Evolutionary conservation across 2,888 invertebrate species (phyloP), one percentile per base, ranked within the genome.

Genomic region (Leptopterna dolabrata): DNA sequence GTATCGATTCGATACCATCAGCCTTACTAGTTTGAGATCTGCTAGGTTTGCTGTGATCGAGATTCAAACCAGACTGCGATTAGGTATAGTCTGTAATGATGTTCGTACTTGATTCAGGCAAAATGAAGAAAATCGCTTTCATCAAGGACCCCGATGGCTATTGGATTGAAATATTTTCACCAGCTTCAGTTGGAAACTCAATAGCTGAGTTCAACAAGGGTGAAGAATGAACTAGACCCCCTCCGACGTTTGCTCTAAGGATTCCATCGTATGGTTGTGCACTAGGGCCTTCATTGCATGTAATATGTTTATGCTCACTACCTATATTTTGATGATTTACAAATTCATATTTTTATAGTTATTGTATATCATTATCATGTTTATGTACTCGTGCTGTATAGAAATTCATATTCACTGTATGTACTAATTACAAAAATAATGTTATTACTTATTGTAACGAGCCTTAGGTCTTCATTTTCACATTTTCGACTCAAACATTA

Each of bases 121-220:
- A 96, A 91, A 98, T 98, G 97, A 97, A 96, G 92, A 97, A 97
- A 0, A 92, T 98, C 76, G 98, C 98, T 0, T 98, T 98, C 91
- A 97, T 98, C 88, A 96, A 97, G 90, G 98, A 98, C 92, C 98
- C 98, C 0, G 98, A 98, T 91, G 98, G 97, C 43, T 98, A 98
- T 91, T 98, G 98, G 98, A 98, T 98, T 91, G 98, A 98, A 92
- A 97, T 98, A 88, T 94, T 97, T 90, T 95, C 83, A 73, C 83
- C 88, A 13, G 63, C 73, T 29, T 78, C 81, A 30, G 88, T 89
- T 19, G 85, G 41, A 9, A 4, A 36, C 4, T 11, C 36, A 1
- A 85, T 85, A n/a, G 6, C 70, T 9, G 43, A 71, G 0, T 83
- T 83, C 45, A 83, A 70, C 43, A 83, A 70, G 14, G 14, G 27